Percentiles rank a stretch among this genome's conserved stretches.
These are phyloP conservation scores for Cataglyphis altisquamis DNA, from an alignment of 2,888 invertebrate genomes.

Conservation along the genomic window DNA sequence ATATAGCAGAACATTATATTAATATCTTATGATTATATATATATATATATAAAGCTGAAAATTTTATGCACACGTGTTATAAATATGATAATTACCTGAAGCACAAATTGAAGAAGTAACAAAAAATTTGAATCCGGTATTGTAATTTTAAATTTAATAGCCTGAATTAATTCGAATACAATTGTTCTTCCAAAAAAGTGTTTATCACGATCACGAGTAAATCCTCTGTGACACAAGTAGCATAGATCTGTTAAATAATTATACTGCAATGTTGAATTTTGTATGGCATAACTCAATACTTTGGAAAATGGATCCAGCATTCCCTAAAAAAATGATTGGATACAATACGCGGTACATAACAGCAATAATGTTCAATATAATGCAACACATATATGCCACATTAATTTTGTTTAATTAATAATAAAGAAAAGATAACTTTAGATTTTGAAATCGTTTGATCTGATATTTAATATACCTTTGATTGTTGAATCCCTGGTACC, in stretches of 20 bases:
- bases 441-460: background rate
- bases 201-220: conserved; percentile 97
- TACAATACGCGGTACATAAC: background rate
- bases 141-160: conserved; percentile 97
- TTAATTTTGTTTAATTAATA: background rate
- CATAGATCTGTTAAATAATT: conserved; percentile 94
- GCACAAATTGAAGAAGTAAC: conserved; percentile 94
- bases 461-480: conserved; percentile 89
- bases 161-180: conserved; percentile 97
- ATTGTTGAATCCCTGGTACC: conserved; percentile 93
- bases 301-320: conserved; percentile 98
- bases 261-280: conserved; percentile 94
- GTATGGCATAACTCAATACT: conserved; percentile 96
- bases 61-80: background rate
- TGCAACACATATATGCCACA: background rate
- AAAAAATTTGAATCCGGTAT: conserved; percentile 98
- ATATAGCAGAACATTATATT: conserved; percentile 6
- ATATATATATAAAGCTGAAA: background rate
- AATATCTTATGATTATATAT: conserved; percentile 8
- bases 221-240: conserved; percentile 95
- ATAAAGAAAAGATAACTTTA: background rate
- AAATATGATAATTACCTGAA: conserved; percentile 89
- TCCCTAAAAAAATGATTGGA: conserved; percentile 87
- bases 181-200: conserved; percentile 96
- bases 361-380: background rate